Percentiles rank a stretch among this genome's conserved stretches.
phyloP scores from a whole-genome alignment of 2,888 invertebrate species.

The Holacanthella duospinosa region DNA sequence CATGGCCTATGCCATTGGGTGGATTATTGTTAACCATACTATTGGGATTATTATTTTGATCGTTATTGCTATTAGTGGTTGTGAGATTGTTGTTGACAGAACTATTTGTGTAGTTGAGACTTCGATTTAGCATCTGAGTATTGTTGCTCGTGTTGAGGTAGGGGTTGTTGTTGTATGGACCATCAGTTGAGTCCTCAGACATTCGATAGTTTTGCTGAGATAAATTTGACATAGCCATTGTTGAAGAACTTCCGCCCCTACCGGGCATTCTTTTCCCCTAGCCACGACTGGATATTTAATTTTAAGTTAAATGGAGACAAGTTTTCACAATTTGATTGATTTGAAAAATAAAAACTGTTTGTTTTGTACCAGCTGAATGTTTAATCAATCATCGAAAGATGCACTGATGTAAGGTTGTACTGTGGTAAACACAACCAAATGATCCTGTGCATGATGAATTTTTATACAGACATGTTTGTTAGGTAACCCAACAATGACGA shows the following conservation, averaged over 20 bases:
- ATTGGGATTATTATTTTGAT: constrained; percentile 6
- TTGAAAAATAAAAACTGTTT: too few relatives aligned
- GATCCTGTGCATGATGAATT: too few relatives aligned
- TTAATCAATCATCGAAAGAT: not conserved
- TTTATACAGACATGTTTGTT: too few relatives aligned
- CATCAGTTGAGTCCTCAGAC: not conserved
- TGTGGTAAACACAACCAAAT: too few relatives aligned
- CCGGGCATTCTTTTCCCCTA: not conserved
- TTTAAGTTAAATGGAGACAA: too few relatives aligned
- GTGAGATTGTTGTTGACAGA: not conserved
- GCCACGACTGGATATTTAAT: too few relatives aligned
- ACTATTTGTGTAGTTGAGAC: constrained; percentile 1
- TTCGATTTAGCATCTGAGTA: constrained; percentile 7
- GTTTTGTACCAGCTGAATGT: not conserved
- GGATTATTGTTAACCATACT: constrained; percentile 28
- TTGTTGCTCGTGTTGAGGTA: not conserved
- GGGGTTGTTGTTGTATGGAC: not conserved
- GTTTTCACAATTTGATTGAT: too few relatives aligned
- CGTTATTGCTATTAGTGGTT: not conserved
- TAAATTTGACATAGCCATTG: not conserved
- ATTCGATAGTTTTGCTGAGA: not conserved
- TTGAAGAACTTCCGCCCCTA: not conserved
- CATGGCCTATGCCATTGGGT: constrained; percentile 9
- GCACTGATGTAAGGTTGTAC: too few relatives aligned
- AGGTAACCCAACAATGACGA: too few relatives aligned